Percentiles rank a stretch among this genome's conserved stretches.
Evolutionary conservation across 2,797 vertebrate genomes (phyloP).

Genomic region (Spinibarbus caldwelli): DNA sequence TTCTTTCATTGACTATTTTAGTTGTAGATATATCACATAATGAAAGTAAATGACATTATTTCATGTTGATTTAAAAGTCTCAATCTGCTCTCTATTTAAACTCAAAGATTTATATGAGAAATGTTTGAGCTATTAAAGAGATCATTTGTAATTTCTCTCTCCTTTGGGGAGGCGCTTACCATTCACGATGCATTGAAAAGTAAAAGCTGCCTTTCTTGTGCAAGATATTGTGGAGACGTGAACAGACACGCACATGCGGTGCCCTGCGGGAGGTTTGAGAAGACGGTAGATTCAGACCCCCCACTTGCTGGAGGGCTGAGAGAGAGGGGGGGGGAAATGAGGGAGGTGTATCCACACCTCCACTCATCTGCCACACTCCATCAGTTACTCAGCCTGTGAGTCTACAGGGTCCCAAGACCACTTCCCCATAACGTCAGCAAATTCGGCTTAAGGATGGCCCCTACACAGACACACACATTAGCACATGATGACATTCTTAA

Average conservation of each 20-base stretch:
- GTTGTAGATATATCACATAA: neutral
- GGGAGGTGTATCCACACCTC: conserved; percentile 11
- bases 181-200: neutral
- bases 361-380: conserved; percentile 18
- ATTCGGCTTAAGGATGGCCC: neutral
- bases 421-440: neutral
- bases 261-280: conserved; percentile 38
- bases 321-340: no score
- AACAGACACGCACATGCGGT: conserved; percentile 38
- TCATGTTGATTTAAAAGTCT: neutral
- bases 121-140: neutral
- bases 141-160: neutral
- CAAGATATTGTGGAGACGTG: conserved; percentile 28
- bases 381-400: conserved; percentile 4
- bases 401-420: neutral
- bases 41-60: neutral
- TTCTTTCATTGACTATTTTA: neutral
- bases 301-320: neutral
- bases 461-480: no score
- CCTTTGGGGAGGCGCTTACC: neutral
- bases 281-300: no score
- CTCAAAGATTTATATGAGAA: neutral
- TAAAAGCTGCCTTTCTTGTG: conserved; percentile 37
- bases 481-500: neutral
- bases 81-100: neutral